These are phyloP conservation scores for Thysanoteuthis rhombus DNA, from an alignment of 2,888 invertebrate species.

Conservation along the genomic window DNA sequence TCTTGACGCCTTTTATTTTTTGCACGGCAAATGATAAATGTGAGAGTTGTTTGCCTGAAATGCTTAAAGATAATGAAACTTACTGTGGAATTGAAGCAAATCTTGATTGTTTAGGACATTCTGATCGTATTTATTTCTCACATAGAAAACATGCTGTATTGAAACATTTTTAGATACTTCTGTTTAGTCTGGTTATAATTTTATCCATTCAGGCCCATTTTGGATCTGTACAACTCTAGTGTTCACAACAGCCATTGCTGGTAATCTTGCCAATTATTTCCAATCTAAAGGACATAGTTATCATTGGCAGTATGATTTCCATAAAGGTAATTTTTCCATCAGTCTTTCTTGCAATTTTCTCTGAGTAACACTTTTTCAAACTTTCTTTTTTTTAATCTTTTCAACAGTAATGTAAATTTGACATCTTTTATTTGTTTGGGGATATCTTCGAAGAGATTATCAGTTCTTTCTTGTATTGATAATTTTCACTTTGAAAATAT, in stretches of 20 bases:
- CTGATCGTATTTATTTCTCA: neutral
- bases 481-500: too few relatives aligned
- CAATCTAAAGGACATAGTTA: conserved; percentile 77
- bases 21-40: neutral
- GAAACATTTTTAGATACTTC: neutral
- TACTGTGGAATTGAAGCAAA: neutral
- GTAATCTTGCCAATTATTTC: conserved; percentile 91
- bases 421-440: too few relatives aligned
- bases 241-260: conserved; percentile 91
- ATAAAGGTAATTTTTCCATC: conserved; percentile 70
- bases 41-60: neutral
- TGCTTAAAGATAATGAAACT: too few relatives aligned
- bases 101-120: neutral
- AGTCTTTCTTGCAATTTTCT: neutral
- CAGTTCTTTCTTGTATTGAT: too few relatives aligned
- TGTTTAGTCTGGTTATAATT: neutral
- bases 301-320: conserved; percentile 93
- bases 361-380: neutral
- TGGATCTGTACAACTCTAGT: conserved; percentile 95
- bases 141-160: too few relatives aligned
- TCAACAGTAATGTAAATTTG: too few relatives aligned
- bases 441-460: too few relatives aligned
- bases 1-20: neutral
- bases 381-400: too few relatives aligned
- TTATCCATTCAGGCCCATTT: conserved; percentile 77